phyloP scores from a whole-genome alignment of 2,888 invertebrate genomes.

The Drosophila longiperda region DNA sequence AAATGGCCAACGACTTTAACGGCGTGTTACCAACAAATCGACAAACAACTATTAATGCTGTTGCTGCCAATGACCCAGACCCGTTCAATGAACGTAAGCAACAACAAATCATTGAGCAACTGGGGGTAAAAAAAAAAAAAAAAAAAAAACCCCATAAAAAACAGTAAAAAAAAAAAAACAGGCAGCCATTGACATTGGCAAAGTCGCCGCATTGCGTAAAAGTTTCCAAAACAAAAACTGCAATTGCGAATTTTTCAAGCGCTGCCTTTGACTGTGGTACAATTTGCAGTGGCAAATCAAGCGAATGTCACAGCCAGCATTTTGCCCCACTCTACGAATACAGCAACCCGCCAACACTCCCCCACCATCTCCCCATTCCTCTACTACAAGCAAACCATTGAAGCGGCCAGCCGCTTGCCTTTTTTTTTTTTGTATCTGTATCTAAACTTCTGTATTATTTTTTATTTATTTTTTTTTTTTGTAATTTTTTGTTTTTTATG shows the following conservation, averaged over 20 bases:
- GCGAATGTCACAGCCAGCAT: slow-evolving; percentile 62
- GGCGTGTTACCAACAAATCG: slow-evolving; percentile 20
- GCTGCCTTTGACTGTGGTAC: slow-evolving; percentile 16
- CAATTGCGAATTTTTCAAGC: slow-evolving; percentile 29
- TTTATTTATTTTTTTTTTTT: background rate
- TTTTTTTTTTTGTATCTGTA: background rate
- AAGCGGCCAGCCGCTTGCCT: slow-evolving; percentile 31
- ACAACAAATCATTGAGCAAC: slow-evolving; percentile 26
- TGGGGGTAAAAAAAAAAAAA: slow-evolving; percentile 5
- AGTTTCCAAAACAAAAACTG: slow-evolving; percentile 12
- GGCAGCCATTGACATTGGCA: slow-evolving; percentile 58
- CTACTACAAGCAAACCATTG: slow-evolving; percentile 21
- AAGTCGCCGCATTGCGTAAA: slow-evolving; percentile 51
- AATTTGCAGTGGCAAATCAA: slow-evolving; percentile 44
- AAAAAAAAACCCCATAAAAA: slow-evolving; percentile 6
- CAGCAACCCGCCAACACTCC: background rate
- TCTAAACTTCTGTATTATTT: slow-evolving; percentile 14
- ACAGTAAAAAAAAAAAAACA: slow-evolving; percentile 6
- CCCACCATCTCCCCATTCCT: background rate
- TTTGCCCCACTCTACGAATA: slow-evolving; percentile 20
- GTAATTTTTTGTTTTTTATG: background rate
- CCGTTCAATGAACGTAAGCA: slow-evolving; percentile 54
- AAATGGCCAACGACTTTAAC: slow-evolving; percentile 54
- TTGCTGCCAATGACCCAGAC: slow-evolving; percentile 55
- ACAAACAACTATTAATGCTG: slow-evolving; percentile 9